Base-by-base conservation (phyloP, 2,797 vertebrate genomes). In the Crenichthys baileyi region DNA sequence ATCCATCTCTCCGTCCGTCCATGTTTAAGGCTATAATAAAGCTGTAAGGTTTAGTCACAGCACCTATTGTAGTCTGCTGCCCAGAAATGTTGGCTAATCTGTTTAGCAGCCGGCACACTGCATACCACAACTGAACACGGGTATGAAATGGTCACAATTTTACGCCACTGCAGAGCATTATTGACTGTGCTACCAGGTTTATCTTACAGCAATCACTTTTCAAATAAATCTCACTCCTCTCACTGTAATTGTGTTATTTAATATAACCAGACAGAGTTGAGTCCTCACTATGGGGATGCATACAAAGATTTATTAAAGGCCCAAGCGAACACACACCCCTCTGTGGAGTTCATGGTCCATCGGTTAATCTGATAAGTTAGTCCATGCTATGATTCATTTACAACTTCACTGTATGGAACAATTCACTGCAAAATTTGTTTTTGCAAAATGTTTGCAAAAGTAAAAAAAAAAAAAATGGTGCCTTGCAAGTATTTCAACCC, bases 1-100 rank as follows among this genome's bases (percentile, higher is more conserved):
- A 2, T 68, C 3, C 12, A 24, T 68, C 20, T 41, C n/a, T n/a
- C n/a, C n/a, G 2, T 31, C 31, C 31, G 11, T 68, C 24, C 13
- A 16, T 13, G 41, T 67, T 68, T 61, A 26, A n/a, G 8, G 24
- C 75, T 75, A 55, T 80, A 46, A 31, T 72, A 56, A 71, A 79
- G 41, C 76, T 73, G 44, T 0, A 20, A 58, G 60, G 63, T 56
- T 65, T 7, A 76, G 39, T 83, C 75, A 81, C 78, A 73, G 84
- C 31, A 13, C n/a, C 55, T 77, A 72, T 82, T 85, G 78, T 78
- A 1, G 70, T 84, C 75, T 44, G 79, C 79, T 76, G 78, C 67
- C 70, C 60, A 80, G 84, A 84, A 83, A 83, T 68, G 29, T 7
- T 67, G 46, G 58, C 76, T 85, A 88, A 89, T 86, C 89, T 55